Base-by-base conservation (phyloP, 2,888 invertebrate species). In the Spisula subtruncata region DNA sequence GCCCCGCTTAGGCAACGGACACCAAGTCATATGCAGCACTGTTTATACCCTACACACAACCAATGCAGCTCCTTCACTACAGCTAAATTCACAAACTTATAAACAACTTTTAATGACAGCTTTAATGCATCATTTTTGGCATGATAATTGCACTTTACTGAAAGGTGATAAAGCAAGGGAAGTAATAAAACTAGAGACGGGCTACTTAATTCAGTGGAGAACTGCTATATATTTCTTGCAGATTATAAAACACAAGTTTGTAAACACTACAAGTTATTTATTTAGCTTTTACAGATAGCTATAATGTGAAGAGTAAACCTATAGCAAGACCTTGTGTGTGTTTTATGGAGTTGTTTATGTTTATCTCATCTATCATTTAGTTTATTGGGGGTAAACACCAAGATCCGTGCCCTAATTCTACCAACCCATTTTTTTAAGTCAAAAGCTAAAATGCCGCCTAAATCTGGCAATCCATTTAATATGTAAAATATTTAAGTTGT, bases 231-330 rank as follows among this genome's bases (percentile, higher is more conserved):
- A 75, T 75, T 35, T 75, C 32, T 75, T 18, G 35, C 16, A 25
- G 75, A 32, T 75, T 75, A 75, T 75, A 20, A 75, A 75, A 35
- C 32, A 32, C 16, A 75, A 75, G 75, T 75, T 35, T 75, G 75
- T 75, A 75, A 29, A 75, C 35, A 75, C 35, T 75, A 32, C 75
- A 75, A 32, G 35, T 75, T 75, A 35, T 75, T 75, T 75, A 75
- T 35, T 35, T 35, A 35, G 16, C 75, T 16, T 35, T 75, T 75
- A 32, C 32, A 75, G 75, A 75, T 75, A 75, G 75, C 35, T 35
- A 32, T 75, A 75, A 35, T 35, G 75, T 75, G 75, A 35, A 32
- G 16, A 32, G 18, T 75, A 75, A 14, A 75, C 75, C 32, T 32
- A 25, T 14, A 32, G 1, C 14, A 16, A 1, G 32, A 35, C n/a